phyloP scores from a whole-genome alignment of 2,888 invertebrate genomes.

The Microctonus brassicae region DNA sequence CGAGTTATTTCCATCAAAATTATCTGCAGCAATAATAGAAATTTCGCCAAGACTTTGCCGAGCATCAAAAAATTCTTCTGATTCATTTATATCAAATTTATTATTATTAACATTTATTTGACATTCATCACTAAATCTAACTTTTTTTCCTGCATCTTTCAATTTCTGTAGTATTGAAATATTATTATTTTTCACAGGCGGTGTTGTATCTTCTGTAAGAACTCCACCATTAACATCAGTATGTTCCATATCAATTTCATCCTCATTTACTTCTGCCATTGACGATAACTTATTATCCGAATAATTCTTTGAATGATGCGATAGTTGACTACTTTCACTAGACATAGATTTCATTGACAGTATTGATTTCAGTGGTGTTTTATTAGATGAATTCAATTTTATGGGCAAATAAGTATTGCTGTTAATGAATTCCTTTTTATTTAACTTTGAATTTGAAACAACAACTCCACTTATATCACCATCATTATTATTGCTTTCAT shows the following conservation, averaged over 20 bases:
- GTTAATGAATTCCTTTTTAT: slow-evolving; percentile 34
- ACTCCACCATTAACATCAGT: slow-evolving; percentile 22
- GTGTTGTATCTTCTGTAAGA: neutral
- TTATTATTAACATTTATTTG: slow-evolving; percentile 12
- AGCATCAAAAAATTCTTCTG: slow-evolving; percentile 51
- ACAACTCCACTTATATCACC: slow-evolving; percentile 5
- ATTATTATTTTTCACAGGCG: neutral
- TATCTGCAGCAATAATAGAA: slow-evolving; percentile 6
- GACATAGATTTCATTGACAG: slow-evolving; percentile 28
- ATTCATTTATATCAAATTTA: slow-evolving; percentile 38
- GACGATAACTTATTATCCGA: slow-evolving; percentile 36
- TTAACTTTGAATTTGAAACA: neutral
- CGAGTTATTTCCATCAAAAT: neutral
- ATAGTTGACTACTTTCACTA: slow-evolving; percentile 16
- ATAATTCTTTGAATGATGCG: slow-evolving; percentile 18
- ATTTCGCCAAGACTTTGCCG: slow-evolving; percentile 45
- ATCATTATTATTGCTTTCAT: slow-evolving; percentile 27
- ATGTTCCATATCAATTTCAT: slow-evolving; percentile 36
- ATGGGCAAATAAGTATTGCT: slow-evolving; percentile 22
- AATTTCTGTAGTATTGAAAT: neutral
- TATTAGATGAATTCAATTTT: slow-evolving; percentile 36
- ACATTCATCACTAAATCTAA: slow-evolving; percentile 56
- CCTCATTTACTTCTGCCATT: slow-evolving; percentile 44
- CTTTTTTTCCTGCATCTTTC: slow-evolving; percentile 50
- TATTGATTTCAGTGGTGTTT: slow-evolving; percentile 45